Evolutionary conservation across 2,888 invertebrate species (phyloP).

Genomic region (Lepidochrysops patricia): DNA sequence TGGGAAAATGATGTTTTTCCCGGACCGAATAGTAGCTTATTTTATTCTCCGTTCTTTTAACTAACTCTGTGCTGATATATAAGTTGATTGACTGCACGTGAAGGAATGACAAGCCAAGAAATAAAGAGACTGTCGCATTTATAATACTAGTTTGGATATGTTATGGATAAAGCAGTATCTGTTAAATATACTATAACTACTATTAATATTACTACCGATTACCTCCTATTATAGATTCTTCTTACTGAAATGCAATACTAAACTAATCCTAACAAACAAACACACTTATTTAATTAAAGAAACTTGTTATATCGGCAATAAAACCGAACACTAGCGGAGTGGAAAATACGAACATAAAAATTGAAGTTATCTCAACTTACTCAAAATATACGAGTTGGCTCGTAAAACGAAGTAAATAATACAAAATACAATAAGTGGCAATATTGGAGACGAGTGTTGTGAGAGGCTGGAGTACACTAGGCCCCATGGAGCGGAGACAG

Average conservation of each 20-base stretch:
- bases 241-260: background rate
- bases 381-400: conserved; percentile 64
- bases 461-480: conserved; percentile 32
- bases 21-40: too few species aligned
- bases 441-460: conserved; percentile 53
- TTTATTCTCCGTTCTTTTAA: too few species aligned
- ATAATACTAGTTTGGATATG: too few species aligned
- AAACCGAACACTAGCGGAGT: conserved; percentile 56
- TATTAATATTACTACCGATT: too few species aligned
- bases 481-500: background rate
- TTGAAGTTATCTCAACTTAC: conserved; percentile 69
- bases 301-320: conserved; percentile 52
- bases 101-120: too few species aligned
- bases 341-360: conserved; percentile 64
- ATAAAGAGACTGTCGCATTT: too few species aligned
- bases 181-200: too few species aligned
- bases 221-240: too few species aligned
- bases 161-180: too few species aligned
- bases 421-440: conserved; percentile 73
- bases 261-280: background rate
- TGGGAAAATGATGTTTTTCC: too few species aligned
- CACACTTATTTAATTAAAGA: conserved; percentile 47
- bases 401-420: conserved; percentile 72
- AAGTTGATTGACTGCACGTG: too few species aligned
- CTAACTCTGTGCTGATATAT: too few species aligned